Percentiles rank a stretch among this genome's conserved stretches.
Evolutionary conservation across 2,888 invertebrate genomes (phyloP).

Genomic region (Hypomecis atomaria): DNA sequence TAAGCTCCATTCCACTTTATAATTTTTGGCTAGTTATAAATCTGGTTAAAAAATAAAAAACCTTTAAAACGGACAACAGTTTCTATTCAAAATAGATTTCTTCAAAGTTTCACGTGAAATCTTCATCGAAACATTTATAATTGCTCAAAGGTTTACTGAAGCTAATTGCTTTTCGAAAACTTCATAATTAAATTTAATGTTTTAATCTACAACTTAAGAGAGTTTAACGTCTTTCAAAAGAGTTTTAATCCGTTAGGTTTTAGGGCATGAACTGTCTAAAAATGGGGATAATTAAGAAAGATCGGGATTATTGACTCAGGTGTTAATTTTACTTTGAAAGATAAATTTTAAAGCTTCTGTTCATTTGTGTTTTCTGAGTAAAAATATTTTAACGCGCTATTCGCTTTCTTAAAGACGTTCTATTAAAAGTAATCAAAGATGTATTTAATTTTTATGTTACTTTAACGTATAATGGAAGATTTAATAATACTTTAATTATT

Average conservation of each 20-base stretch:
- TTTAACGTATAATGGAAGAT: too few species aligned
- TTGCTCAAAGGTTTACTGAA: slow-evolving; percentile 49
- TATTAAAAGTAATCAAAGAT: too few species aligned
- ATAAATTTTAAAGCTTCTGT: too few species aligned
- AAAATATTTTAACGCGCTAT: too few species aligned
- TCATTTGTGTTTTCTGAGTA: not conserved
- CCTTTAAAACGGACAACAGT: not conserved
- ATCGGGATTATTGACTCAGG: not conserved
- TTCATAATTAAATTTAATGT: slow-evolving; percentile 53
- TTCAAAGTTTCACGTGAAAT: slow-evolving; percentile 44
- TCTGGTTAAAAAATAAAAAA: not conserved
- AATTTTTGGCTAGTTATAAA: too few species aligned
- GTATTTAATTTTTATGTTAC: too few species aligned
- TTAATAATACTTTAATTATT: too few species aligned
- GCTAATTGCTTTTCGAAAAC: slow-evolving; percentile 57
- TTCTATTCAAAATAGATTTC: slow-evolving; percentile 36
- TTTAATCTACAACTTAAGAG: slow-evolving; percentile 46
- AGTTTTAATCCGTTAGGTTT: slow-evolving; percentile 34
- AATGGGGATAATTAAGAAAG: not conserved
- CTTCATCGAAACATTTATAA: slow-evolving; percentile 56
- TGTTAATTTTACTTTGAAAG: not conserved
- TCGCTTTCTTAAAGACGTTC: too few species aligned
- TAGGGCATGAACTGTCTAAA: slow-evolving; percentile 7
- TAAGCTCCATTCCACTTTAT: too few species aligned
- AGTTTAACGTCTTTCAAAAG: slow-evolving; percentile 38